Conservation (phyloP, 2,888 invertebrate species). For the Zonitis immaculata region DNA sequence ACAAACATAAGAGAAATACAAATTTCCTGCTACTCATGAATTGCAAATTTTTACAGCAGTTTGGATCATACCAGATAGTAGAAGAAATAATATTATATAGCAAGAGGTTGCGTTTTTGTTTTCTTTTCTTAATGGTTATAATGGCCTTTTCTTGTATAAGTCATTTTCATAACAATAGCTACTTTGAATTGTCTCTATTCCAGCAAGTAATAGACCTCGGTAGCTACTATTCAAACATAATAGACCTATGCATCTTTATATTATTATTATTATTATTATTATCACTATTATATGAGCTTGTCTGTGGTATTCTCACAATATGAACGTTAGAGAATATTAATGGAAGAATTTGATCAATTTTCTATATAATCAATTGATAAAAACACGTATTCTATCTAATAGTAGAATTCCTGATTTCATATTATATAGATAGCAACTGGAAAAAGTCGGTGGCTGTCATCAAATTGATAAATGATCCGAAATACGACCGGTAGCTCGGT, state of each 20-base stretch:
- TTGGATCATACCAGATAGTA: background rate
- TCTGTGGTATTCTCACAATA: background rate
- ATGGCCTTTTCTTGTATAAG: conserved; percentile 1
- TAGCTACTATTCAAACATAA: background rate
- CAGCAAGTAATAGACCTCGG: background rate
- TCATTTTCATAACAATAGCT: conserved; percentile 1
- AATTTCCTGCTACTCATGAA: conserved; percentile 2
- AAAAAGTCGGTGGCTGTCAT: conserved; percentile 30
- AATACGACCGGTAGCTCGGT: conserved; percentile 43
- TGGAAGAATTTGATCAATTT: background rate
- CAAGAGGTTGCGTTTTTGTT: conserved; percentile 1
- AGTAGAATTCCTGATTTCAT: too few relatives aligned
- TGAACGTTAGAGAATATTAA: too few relatives aligned
- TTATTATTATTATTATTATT: too few relatives aligned
- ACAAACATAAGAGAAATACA: background rate
- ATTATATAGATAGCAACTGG: conserved; percentile 6
- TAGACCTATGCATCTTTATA: conserved; percentile 1
- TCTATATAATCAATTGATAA: background rate
- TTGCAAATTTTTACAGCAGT: conserved; percentile 1
- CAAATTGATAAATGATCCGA: conserved; percentile 38
- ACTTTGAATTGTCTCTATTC: conserved; percentile 2
- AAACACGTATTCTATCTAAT: conserved; percentile 8
- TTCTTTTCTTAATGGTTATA: too few relatives aligned
- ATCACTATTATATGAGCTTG: too few relatives aligned
- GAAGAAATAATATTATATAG: background rate